A percentile compares a stretch with the other conserved stretches of the same genome.
These are phyloP conservation scores for Lagocephalus sceleratus DNA, from an alignment of 2,797 vertebrate genomes.

Conservation along the genomic window DNA sequence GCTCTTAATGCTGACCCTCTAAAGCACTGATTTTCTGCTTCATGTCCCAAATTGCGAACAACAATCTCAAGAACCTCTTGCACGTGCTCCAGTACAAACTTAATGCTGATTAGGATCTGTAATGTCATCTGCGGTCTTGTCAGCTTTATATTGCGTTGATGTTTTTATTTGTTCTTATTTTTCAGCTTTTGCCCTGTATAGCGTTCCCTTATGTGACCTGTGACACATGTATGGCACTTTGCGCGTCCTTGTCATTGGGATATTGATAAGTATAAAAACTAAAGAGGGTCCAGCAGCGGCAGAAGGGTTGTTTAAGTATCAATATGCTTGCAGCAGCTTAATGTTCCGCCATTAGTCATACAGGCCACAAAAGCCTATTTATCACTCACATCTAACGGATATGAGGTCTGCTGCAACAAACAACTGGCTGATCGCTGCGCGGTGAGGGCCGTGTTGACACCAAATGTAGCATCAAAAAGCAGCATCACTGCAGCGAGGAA, in stretches of 20 bases:
- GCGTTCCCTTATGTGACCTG: background rate
- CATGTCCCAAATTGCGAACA: background rate
- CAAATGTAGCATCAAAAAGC: constrained; percentile 7
- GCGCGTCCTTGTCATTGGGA: constrained; percentile 15
- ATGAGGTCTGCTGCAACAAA: constrained; percentile 22
- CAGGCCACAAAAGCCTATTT: constrained; percentile 29
- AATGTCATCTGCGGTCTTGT: background rate
- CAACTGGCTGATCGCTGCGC: constrained; percentile 12
- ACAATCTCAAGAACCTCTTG: background rate
- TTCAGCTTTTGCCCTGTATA: background rate
- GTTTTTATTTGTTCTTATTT: background rate
- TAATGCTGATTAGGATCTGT: no score
- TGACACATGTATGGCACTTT: background rate
- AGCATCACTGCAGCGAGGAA: background rate
- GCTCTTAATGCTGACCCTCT: background rate
- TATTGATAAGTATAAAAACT: constrained; percentile 37
- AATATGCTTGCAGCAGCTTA: constrained; percentile 21
- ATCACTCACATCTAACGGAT: constrained; percentile 45
- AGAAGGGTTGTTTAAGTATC: constrained; percentile 30
- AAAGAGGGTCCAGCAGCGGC: constrained; percentile 1
- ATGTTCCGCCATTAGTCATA: constrained; percentile 39
- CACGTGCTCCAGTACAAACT: background rate
- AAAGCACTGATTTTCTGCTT: background rate
- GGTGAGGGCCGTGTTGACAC: constrained; percentile 6
- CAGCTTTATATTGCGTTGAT: background rate